Conservation (phyloP, 92 coral and sea anemone genomes). For the Blastomussa wellsi region DNA sequence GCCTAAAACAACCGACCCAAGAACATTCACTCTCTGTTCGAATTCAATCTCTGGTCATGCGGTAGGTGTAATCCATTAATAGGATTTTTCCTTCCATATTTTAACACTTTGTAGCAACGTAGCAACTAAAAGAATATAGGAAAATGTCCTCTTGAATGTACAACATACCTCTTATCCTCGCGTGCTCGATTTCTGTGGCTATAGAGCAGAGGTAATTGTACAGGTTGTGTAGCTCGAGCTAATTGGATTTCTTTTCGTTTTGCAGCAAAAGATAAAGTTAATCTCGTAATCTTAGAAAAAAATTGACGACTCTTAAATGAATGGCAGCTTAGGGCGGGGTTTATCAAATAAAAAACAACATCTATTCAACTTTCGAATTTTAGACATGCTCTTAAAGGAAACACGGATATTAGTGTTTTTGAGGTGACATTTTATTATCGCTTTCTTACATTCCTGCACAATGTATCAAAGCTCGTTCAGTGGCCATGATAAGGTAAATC, state of each 20-base stretch:
- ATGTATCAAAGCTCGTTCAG: too few relatives aligned
- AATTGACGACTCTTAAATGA: constrained; percentile 4
- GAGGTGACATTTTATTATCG: too few relatives aligned
- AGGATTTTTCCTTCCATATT: too few relatives aligned
- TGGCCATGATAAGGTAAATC: too few relatives aligned
- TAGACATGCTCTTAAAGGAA: not conserved
- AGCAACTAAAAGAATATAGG: not conserved
- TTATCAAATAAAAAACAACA: constrained; percentile 9
- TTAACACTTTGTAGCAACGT: not conserved
- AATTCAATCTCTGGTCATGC: not conserved
- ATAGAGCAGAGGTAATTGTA: not conserved
- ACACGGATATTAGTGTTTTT: not conserved
- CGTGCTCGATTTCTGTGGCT: not conserved
- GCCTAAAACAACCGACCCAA: not conserved
- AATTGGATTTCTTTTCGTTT: constrained; percentile 10
- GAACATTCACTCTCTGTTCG: not conserved
- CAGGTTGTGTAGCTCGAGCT: not conserved
- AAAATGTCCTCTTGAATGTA: not conserved
- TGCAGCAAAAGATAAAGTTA: constrained; percentile 15
- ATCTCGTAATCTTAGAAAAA: constrained; percentile 41
- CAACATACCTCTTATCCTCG: constrained; percentile 7
- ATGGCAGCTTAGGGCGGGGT: not conserved
- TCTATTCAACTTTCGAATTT: not conserved
- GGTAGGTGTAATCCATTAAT: too few relatives aligned
- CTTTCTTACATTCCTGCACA: too few relatives aligned